Base-by-base conservation (phyloP, 1,140 invertebrate species). In the Copidosoma floridanum region DNA sequence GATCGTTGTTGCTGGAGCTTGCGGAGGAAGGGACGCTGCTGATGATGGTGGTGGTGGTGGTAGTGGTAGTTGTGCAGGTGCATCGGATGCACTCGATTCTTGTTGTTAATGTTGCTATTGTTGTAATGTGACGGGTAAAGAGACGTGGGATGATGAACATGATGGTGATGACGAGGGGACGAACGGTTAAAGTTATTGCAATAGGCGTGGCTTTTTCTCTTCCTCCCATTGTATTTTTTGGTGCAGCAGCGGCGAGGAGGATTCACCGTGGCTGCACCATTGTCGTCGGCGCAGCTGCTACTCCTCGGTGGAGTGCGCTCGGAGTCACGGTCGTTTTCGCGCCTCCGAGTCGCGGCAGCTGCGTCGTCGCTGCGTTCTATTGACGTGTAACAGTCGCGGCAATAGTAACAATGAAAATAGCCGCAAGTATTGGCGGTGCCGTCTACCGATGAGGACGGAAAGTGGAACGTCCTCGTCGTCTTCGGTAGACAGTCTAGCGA, bases 1-100 rank as follows among this genome's bases (percentile, higher is more conserved):
- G 77, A 75, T 71, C 74, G 68, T 75, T 79, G 70, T 68, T 77
- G 73, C 57, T 75, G 72, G 73, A 77, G 68, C 26, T 71, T 71
- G 61, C 16, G 32, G 66, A 68, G 69, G 54, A 41, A 20, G 57
- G 67, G 63, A 61, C 57, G 38, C 62, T 61, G 32, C 37, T 65
- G 71, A 64, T 52, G 23, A 24, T 10, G 50, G 47, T 57, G 67
- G 61, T 55, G 64, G 50, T 47, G 64, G 54, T 44, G 67, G 57
- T 66, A 56, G 57, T 35, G 27, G 57, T 54, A 16, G 8, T 62
- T 54, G 38, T 29, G 10, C 8, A 14, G 38, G 37, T 26, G 7
- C n/a, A n/a, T n/a, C n/a, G n/a, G n/a, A n/a, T 64, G 64, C 53
- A 64, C 64, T 53, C 48, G 66, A 58, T 56, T 63, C 54, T 65